A percentile compares a stretch with the other conserved stretches of the same genome.
Conservation (phyloP, 2,888 invertebrate species). For the Entomobrya proxima region DNA sequence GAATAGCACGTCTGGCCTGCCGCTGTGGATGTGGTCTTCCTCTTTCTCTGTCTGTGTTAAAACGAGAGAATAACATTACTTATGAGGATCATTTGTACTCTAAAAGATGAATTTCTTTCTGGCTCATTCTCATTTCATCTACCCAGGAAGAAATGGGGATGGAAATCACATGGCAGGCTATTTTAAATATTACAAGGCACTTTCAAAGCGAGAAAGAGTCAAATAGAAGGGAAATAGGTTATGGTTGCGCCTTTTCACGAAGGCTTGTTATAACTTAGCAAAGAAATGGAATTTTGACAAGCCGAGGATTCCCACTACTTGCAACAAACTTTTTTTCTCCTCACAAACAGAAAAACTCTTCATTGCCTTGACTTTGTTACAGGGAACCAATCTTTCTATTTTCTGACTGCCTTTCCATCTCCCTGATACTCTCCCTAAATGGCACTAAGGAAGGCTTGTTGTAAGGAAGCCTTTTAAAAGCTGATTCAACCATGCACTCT, state of each 20-base stretch:
- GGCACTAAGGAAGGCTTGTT: neutral
- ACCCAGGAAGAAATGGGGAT: neutral
- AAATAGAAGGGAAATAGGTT: neutral
- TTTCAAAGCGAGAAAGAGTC: neutral
- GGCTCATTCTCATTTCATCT: conserved; percentile 13
- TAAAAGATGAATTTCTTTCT: conserved; percentile 39
- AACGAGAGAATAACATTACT: conserved; percentile 21
- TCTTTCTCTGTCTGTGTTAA: neutral
- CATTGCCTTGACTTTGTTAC: conserved; percentile 16
- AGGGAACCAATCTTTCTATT: neutral
- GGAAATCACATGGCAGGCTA: conserved; percentile 31
- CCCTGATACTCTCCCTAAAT: conserved; percentile 9
- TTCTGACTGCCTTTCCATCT: neutral
- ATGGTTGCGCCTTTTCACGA: too few relatives aligned
- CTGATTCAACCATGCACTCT: neutral
- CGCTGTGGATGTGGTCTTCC: too few relatives aligned
- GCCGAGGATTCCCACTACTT: neutral
- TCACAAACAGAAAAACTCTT: neutral
- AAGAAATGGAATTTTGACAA: conserved; percentile 30
- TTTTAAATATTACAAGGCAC: conserved; percentile 26
- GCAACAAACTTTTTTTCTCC: conserved; percentile 29
- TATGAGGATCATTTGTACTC: conserved; percentile 31
- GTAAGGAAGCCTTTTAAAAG: conserved; percentile 11
- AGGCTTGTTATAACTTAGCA: neutral
- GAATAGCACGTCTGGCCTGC: conserved; percentile 7